Base-by-base conservation (phyloP, 2,888 invertebrate genomes). In the Standfussiana lucernea region DNA sequence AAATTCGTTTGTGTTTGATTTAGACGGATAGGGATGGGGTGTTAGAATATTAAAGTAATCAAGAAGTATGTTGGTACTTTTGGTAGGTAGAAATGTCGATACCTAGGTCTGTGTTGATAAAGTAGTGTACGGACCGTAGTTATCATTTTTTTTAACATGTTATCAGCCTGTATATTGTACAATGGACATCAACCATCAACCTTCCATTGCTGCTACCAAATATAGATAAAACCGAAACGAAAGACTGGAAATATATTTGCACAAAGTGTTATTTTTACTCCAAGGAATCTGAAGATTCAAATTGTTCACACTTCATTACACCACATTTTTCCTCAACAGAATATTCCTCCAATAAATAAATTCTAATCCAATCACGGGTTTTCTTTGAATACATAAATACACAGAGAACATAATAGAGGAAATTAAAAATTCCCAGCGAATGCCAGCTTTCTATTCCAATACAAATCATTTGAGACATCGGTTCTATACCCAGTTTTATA, bases 391-490 rank as follows among this genome's bases (percentile, higher is more conserved):
- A 71, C 45, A 64, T 18, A 74, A 69, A 68, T 70, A 68, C 45
- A 75, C 67, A 68, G 40, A 56, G 28, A 75, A 62, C n/a, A 68
- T 75, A 78, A 79, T 75, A 71, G 69, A 79, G 86, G 84, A 90
- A 91, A 92, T 91, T 91, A 92, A 91, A 93, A 91, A 92, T 92
- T 91, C 93, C 75, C 78, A 82, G 72, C 82, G 87, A 86, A 91
- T 92, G 82, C 87, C 85, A 70, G 86, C 85, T 87, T 82, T 88
- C 83, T 88, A 88, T 90, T 88, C 81, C 86, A 89, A 91, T 88
- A 89, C 84, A 91, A 92, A 92, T 91, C 89, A 92, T 92, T 91
- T 88, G 89, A 89, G 91, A 88, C 90, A 87, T 91, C 84, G 88
- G 89, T 89, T 87, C 81, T 84, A 75, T 64, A 75, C 77, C 82